Evolutionary conservation across 2,888 invertebrate species (phyloP), one percentile per base, ranked within the genome.

Genomic region (Philaethria dido): DNA sequence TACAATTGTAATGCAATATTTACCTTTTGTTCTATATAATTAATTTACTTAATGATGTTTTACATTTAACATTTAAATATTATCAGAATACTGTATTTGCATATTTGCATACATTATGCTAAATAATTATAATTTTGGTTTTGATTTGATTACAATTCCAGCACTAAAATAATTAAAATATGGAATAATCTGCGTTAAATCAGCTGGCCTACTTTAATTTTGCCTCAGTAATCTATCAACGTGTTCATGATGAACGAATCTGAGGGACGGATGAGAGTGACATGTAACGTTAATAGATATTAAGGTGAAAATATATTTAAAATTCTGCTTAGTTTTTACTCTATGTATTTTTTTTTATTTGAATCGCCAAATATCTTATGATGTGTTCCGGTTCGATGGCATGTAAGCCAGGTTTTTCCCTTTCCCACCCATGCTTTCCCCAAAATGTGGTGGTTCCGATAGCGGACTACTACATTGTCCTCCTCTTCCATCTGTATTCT

Each of bases 41-140:
- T n/a, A 4, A 50, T 50, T 50, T 50, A 25, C 50, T 25, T 25
- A 50, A 50, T 25, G n/a, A 50, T 9, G 50, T 25, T n/a, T n/a
- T 50, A 50, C 50, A n/a, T 29, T 50, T 29, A 50, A 25, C 9
- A 29, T n/a, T 50, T n/a, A n/a, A 25, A 50, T 25, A 50, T n/a
- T 22, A n/a, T 0, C 50, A 50, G 50, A n/a, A n/a, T 8, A 1
- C 25, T 5, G n/a, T 25, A 8, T 50, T 50, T 50, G 25, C 25
- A 50, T 25, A 50, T 50, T 50, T 50, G 25, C n/a, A n/a, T 50
- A 14, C 50, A 29, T 9, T n/a, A 25, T 25, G n/a, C n/a, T 3
- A 25, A 25, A 25, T 25, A 6, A 44, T 44, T 16, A 9, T 44
- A 16, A 25, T 25, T 25, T 25, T 14, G n/a, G n/a, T 25, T 50